These are phyloP conservation scores for Noctilio leporinus DNA, from an alignment of 2,113 vertebrate genomes.

Conservation along the genomic window DNA sequence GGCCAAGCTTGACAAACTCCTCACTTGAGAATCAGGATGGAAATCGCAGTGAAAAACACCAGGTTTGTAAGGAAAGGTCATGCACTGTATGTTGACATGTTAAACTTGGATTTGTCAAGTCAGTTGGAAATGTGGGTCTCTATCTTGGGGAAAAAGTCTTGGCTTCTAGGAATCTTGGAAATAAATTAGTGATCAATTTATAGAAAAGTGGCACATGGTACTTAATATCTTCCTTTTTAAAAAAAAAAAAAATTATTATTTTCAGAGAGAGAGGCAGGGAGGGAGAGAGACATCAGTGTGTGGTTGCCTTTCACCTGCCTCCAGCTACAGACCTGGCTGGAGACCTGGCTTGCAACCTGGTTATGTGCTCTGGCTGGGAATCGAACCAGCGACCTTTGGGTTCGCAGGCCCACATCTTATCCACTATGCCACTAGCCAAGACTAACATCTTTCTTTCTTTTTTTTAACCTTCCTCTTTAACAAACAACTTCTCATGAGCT, in stretches of 20 bases:
- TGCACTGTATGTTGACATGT: neutral
- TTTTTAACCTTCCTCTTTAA: neutral
- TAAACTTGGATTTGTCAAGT: neutral
- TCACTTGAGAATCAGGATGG: neutral
- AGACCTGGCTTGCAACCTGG: too few species aligned
- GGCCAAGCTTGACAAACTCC: neutral
- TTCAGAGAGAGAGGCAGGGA: too few species aligned
- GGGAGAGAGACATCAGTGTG: too few species aligned
- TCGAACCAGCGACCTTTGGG: too few species aligned
- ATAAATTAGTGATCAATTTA: neutral
- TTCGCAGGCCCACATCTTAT: too few species aligned
- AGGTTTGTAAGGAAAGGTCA: neutral
- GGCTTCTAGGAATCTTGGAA: neutral
- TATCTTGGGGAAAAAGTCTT: neutral
- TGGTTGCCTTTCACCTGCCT: too few species aligned
- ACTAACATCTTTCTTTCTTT: too few species aligned
- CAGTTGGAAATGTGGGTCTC: neutral
- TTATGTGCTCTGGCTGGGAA: too few species aligned
- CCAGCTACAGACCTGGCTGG: too few species aligned
- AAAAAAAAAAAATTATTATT: too few species aligned
- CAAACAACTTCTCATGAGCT: neutral
- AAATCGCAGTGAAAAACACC: neutral
- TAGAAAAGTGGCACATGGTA: neutral
- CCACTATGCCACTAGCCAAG: too few species aligned
- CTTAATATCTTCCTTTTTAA: neutral